Conservation (phyloP, 2,888 invertebrate genomes). For the Atethmia centrago region DNA sequence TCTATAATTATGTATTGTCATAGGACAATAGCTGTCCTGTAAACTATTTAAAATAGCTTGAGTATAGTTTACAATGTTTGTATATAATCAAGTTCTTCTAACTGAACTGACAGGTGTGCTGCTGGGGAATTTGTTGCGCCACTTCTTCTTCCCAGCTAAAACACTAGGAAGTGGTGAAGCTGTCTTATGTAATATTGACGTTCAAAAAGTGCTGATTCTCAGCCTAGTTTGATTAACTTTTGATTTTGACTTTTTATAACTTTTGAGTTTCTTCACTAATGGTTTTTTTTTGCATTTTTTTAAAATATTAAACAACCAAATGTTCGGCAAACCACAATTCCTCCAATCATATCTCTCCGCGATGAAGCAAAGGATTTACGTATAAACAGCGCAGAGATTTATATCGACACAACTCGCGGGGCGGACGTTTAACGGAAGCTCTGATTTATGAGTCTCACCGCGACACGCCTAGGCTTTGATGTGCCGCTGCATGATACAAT, state of each 20-base stretch:
- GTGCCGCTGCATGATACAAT: slow-evolving; percentile 71
- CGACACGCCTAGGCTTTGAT: slow-evolving; percentile 65
- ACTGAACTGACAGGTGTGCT: too few species aligned
- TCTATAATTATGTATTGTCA: background rate
- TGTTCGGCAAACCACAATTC: slow-evolving; percentile 1
- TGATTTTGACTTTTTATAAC: background rate
- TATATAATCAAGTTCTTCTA: background rate
- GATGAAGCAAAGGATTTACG: slow-evolving; percentile 34
- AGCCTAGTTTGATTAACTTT: background rate
- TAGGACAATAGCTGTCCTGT: background rate
- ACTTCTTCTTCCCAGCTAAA: background rate
- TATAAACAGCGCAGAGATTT: slow-evolving; percentile 52
- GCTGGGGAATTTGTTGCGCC: background rate
- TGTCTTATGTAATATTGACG: background rate
- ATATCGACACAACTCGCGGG: slow-evolving; percentile 54
- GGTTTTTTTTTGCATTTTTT: background rate
- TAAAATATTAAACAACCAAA: background rate
- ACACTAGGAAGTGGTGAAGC: background rate
- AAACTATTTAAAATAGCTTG: background rate
- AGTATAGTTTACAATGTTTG: background rate
- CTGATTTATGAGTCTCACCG: slow-evolving; percentile 71
- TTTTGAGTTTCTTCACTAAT: background rate
- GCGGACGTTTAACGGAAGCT: slow-evolving; percentile 67
- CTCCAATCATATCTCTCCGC: slow-evolving; percentile 16
- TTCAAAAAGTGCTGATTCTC: background rate